Conservation (phyloP, 2,113 vertebrate genomes). For the Trichechus manatus region DNA sequence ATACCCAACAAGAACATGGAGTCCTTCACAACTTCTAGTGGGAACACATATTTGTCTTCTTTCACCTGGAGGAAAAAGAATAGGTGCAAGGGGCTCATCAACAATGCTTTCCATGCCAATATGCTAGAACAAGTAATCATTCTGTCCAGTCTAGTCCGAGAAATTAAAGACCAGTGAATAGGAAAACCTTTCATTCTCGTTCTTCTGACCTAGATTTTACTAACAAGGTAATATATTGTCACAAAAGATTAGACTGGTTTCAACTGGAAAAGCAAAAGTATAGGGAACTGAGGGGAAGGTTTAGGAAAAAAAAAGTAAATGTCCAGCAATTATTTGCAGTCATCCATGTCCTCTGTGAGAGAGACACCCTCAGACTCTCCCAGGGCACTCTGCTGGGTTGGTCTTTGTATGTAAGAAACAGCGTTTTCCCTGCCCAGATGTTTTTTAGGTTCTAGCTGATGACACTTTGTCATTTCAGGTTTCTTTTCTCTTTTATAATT, state of each 20-base stretch:
- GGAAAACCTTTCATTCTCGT: not conserved
- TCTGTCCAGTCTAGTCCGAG: conserved; percentile 45
- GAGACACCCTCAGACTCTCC: no score
- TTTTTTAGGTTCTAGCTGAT: not conserved
- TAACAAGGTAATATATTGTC: not conserved
- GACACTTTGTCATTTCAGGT: not conserved
- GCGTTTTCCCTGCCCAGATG: not conserved
- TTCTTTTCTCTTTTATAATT: not conserved
- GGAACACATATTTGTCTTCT: not conserved
- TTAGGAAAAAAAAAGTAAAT: not conserved
- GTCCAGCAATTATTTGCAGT: no score
- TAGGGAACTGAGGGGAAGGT: no score
- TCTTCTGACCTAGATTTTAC: not conserved
- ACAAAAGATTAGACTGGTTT: not conserved
- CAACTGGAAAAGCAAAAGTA: not conserved
- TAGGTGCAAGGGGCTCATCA: no score
- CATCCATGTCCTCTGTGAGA: no score
- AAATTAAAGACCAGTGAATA: conserved; percentile 86
- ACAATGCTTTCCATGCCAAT: not conserved
- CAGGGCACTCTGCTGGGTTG: no score
- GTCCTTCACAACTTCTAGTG: conserved; percentile 85
- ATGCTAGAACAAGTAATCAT: conserved; percentile 79
- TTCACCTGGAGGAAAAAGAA: no score
- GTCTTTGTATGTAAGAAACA: no score
- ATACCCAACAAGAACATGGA: conserved; percentile 51